These are phyloP conservation scores for Lithobius niger DNA, from an alignment of 1,140 invertebrate genomes.

Conservation along the genomic window DNA sequence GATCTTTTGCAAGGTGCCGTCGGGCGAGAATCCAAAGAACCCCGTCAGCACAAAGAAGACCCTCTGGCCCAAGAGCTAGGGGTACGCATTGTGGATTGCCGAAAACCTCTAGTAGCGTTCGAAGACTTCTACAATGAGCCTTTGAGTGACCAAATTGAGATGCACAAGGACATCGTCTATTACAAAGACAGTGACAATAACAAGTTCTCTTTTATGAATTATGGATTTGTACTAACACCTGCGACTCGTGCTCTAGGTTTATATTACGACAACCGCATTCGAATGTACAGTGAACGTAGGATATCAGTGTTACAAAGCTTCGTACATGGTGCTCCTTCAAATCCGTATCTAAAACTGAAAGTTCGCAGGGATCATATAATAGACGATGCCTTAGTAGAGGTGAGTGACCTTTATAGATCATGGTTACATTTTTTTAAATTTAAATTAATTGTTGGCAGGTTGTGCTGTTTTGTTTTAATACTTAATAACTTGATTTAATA, in stretches of 20 bases:
- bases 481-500: too few relatives aligned
- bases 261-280: conserved; percentile 85
- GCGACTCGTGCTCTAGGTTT: conserved; percentile 78
- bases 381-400: conserved; percentile 79
- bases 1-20: conserved; percentile 28
- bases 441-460: background rate
- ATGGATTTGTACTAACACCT: conserved; percentile 82
- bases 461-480: conserved; percentile 7
- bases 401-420: conserved; percentile 35
- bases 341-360: conserved; percentile 72
- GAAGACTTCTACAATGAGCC: conserved; percentile 88
- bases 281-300: conserved; percentile 83
- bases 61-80: conserved; percentile 42
- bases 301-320: conserved; percentile 65
- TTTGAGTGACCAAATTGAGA: conserved; percentile 77
- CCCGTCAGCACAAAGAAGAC: conserved; percentile 27
- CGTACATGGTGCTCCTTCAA: conserved; percentile 54
- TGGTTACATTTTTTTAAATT: background rate
- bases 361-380: conserved; percentile 71
- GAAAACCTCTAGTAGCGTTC: conserved; percentile 65
- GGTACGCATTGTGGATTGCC: conserved; percentile 61
- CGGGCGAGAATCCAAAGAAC: conserved; percentile 20
- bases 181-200: conserved; percentile 44
- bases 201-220: conserved; percentile 84
- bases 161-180: conserved; percentile 83